Evolutionary conservation across 64 coral and sea anemone species (phyloP).

Genomic region (Pocillopora damicornis): DNA sequence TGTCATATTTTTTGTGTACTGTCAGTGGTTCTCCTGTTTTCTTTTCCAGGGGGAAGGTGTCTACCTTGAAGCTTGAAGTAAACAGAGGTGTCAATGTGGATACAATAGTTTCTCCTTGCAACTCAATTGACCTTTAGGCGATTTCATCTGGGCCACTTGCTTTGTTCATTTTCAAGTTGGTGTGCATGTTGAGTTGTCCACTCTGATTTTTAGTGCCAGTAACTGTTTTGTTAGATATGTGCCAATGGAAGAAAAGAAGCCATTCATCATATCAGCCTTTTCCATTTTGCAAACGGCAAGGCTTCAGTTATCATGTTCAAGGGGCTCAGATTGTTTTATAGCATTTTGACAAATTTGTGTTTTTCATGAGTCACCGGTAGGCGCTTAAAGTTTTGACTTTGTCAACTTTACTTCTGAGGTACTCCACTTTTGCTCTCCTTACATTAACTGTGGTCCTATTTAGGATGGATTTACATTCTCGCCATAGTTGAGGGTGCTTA

Average conservation of each 20-base stretch:
- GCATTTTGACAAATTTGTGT: not conserved
- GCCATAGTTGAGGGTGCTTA: not conserved
- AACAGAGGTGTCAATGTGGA: no score
- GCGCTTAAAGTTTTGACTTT: not conserved
- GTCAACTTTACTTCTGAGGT: not conserved
- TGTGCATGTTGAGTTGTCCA: not conserved
- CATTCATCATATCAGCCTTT: conserved; percentile 20
- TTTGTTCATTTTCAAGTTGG: not conserved
- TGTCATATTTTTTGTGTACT: no score
- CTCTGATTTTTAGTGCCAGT: not conserved
- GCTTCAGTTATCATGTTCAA: conserved; percentile 3
- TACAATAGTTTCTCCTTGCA: no score
- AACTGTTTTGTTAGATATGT: not conserved
- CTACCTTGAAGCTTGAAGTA: not conserved
- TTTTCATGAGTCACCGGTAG: conserved; percentile 14
- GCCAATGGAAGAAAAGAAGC: conserved; percentile 13
- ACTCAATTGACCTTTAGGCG: no score
- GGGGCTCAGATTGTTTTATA: not conserved
- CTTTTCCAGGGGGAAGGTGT: not conserved
- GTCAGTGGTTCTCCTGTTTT: not conserved
- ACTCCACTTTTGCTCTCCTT: not conserved
- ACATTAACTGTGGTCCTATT: not conserved
- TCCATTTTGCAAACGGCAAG: conserved; percentile 1
- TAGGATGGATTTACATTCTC: not conserved
- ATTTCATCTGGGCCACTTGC: no score